These are phyloP conservation scores for Ceratina japonica DNA, from an alignment of 1,140 invertebrate genomes.

Conservation along the genomic window DNA sequence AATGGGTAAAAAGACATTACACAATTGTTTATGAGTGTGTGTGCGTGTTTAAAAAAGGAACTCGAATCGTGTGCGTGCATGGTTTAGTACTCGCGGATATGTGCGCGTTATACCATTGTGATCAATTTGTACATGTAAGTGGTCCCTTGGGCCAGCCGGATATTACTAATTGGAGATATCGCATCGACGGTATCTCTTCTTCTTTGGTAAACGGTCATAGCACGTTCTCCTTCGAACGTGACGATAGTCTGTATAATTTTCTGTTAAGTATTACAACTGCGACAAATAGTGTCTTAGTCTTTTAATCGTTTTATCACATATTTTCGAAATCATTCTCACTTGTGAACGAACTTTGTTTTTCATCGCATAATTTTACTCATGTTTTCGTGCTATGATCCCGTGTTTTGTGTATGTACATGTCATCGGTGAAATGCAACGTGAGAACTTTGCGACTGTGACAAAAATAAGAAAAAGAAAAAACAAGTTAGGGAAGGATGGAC, in stretches of 20 bases:
- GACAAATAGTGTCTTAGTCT: not conserved
- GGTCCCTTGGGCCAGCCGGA: slow-evolving; percentile 37
- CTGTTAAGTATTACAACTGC: not conserved
- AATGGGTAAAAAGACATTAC: slow-evolving; percentile 39
- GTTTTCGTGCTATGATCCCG: slow-evolving; percentile 34
- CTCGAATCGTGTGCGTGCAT: slow-evolving; percentile 16
- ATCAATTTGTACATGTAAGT: slow-evolving; percentile 59
- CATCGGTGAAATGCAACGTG: not conserved
- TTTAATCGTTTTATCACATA: not conserved
- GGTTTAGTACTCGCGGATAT: slow-evolving; percentile 25
- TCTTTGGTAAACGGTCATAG: slow-evolving; percentile 36
- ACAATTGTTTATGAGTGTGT: slow-evolving; percentile 38
- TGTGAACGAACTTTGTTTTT: slow-evolving; percentile 17
- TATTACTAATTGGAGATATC: slow-evolving; percentile 44
- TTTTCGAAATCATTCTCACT: not conserved
- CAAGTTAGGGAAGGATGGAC: not conserved
- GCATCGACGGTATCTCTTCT: slow-evolving; percentile 41
- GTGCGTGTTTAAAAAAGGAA: slow-evolving; percentile 19
- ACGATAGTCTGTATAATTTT: slow-evolving; percentile 16
- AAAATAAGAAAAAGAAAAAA: not conserved
- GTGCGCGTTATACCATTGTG: slow-evolving; percentile 55
- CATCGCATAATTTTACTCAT: slow-evolving; percentile 9
- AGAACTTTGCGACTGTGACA: not conserved
- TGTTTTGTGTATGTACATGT: not conserved
- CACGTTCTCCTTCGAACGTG: slow-evolving; percentile 1